A percentile compares a stretch with the other conserved stretches of the same genome.
Conservation (phyloP, 2,888 invertebrate genomes). For the Tanytarsus gracilentus region DNA sequence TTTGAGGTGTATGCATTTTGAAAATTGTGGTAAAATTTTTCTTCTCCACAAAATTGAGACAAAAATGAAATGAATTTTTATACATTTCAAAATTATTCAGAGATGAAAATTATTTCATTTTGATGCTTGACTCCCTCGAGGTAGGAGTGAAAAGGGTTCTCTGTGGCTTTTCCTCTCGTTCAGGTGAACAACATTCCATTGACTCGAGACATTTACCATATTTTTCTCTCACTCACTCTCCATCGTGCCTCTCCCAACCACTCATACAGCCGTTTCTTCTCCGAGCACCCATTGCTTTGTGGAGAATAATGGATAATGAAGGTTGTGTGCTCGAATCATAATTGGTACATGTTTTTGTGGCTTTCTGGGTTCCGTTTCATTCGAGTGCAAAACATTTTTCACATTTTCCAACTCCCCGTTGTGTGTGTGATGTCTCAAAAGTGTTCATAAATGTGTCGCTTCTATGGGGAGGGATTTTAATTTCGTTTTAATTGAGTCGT, state of each 20-base stretch:
- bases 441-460: slow-evolving; percentile 20
- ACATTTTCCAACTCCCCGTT: slow-evolving; percentile 15
- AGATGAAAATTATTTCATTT: slow-evolving; percentile 20
- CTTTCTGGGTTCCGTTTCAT: slow-evolving; percentile 7
- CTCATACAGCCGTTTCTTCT: too few species aligned
- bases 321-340: slow-evolving; percentile 11
- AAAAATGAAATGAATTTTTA: too few species aligned
- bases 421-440: too few species aligned
- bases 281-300: neutral
- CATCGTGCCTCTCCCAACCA: too few species aligned
- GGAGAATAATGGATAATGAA: neutral
- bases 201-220: slow-evolving; percentile 12
- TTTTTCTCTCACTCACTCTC: too few species aligned
- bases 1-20: too few species aligned
- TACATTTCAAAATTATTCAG: slow-evolving; percentile 5
- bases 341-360: slow-evolving; percentile 28
- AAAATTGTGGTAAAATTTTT: too few species aligned
- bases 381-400: slow-evolving; percentile 18
- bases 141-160: slow-evolving; percentile 17
- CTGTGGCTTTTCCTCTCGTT: neutral
- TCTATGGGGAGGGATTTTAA: slow-evolving; percentile 24
- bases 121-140: neutral
- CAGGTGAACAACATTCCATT: slow-evolving; percentile 7
- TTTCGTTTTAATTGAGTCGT: slow-evolving; percentile 29
- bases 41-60: too few species aligned